A percentile compares a stretch with the other conserved stretches of the same genome.
Conservation (phyloP, 2,888 invertebrate genomes). For the Horisme vitalbata region DNA sequence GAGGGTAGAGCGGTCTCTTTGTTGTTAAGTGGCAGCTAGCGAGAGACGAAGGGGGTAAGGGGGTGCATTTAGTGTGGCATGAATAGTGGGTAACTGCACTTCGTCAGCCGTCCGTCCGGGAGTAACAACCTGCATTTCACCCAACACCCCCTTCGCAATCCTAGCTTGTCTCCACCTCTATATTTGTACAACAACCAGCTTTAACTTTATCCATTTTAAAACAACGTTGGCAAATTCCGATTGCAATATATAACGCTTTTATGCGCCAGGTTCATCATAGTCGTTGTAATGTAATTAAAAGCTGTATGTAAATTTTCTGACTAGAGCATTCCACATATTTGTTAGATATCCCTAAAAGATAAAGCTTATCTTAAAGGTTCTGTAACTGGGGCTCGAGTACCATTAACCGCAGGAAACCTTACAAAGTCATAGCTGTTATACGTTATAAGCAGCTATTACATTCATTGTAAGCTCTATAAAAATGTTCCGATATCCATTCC, state of each 20-base stretch:
- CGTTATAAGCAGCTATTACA: slow-evolving; percentile 28
- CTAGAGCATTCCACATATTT: background rate
- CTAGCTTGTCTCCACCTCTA: slow-evolving; percentile 50
- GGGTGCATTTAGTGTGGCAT: slow-evolving; percentile 73
- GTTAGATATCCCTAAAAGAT: slow-evolving; percentile 1
- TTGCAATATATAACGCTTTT: background rate
- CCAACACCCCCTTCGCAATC: slow-evolving; percentile 47
- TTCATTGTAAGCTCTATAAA: slow-evolving; percentile 31
- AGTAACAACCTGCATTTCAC: slow-evolving; percentile 71
- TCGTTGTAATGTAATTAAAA: too few relatives aligned
- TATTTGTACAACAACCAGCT: slow-evolving; percentile 36
- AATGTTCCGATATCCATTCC: slow-evolving; percentile 32
- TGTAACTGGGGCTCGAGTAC: slow-evolving; percentile 14
- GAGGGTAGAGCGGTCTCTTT: slow-evolving; percentile 79
- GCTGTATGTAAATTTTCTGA: background rate
- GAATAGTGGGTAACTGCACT: slow-evolving; percentile 79
- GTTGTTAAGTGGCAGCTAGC: slow-evolving; percentile 74
- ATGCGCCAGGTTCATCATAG: background rate
- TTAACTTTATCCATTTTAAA: slow-evolving; percentile 25
- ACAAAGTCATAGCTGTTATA: slow-evolving; percentile 24
- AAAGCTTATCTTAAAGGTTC: slow-evolving; percentile 17
- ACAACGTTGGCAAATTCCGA: background rate
- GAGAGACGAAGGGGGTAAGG: slow-evolving; percentile 50
- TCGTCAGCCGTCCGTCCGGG: slow-evolving; percentile 76
- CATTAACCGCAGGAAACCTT: slow-evolving; percentile 24